phyloP scores from a whole-genome alignment of 2,797 vertebrate species.

The Meriones psammophilus region DNA sequence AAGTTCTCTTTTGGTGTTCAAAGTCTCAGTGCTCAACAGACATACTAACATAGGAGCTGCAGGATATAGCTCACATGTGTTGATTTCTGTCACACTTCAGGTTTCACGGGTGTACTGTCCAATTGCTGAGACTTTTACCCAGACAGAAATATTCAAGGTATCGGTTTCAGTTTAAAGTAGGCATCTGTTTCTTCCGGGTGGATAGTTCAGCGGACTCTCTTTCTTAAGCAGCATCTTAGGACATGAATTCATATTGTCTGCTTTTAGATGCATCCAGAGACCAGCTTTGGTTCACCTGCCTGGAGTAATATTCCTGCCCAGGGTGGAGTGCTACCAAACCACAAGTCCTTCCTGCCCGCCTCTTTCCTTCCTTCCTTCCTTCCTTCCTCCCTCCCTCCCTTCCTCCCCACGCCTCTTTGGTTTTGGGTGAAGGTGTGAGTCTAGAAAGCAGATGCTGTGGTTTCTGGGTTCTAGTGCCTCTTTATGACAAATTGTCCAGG shows the following conservation, averaged over 20 bases:
- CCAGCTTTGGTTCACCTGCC: background rate
- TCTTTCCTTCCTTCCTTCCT: background rate
- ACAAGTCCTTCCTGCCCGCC: background rate
- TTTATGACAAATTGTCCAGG: background rate
- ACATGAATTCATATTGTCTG: background rate
- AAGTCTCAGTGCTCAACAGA: no score
- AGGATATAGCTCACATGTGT: background rate
- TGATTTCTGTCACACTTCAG: background rate
- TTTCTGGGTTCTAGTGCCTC: background rate
- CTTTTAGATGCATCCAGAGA: background rate
- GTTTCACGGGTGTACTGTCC: background rate
- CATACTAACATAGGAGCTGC: background rate
- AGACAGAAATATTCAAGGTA: background rate
- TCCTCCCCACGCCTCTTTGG: background rate
- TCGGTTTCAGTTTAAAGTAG: constrained; percentile 16
- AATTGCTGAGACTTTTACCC: background rate
- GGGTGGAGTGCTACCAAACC: background rate
- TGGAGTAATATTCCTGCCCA: background rate
- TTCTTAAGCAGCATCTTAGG: background rate
- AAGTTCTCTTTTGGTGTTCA: background rate
- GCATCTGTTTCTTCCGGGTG: background rate
- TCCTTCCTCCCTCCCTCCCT: rapidly evolving
- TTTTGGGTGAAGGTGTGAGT: background rate
- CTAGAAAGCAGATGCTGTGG: background rate
- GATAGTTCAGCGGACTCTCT: background rate